Base-by-base conservation (phyloP, 2,113 vertebrate genomes). In the Crocuta crocuta region DNA sequence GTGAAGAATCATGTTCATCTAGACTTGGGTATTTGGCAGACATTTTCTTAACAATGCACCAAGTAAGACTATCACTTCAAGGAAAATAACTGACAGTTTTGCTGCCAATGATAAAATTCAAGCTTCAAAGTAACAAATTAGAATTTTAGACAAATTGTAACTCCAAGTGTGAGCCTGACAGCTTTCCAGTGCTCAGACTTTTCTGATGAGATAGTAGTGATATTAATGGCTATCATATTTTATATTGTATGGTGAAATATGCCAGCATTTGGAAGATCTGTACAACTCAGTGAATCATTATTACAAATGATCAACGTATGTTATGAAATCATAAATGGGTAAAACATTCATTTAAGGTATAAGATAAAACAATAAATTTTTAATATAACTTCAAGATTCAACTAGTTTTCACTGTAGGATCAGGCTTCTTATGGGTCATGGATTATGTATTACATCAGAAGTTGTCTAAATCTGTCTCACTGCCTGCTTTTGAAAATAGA, bases 141-240 rank as follows among this genome's bases (percentile, higher is more conserved):
- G 50, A 68, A 85, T 55, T 96, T 76, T 83, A 71, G 70, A 89
- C 92, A 82, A 68, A 78, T 7, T 88, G 43, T n/a, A 58, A 92
- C 50, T 92, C 58, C 12, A 73, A 81, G 17, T 19, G 1, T 19
- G 88, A 86, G 17, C 21, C 28, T 79, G 85, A 70, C 61, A 95
- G 74, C 4, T 89, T 85, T 78, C 48, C 61, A 83, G 55, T 39
- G 28, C 79, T 81, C 58, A 82, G 73, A n/a, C 48, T 76, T 81
- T 90, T 63, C 82, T 92, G 45, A 84, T 35, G 19, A 92, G 8
- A 78, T 55, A 65, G 26, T 81, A 97, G 35, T 50, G 55, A 89
- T 48, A 70, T 80, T 92, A 94, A 80, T 12, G 50, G 68, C 94
- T 53, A 81, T 11, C 35, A 79, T 48, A 55, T 35, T 78, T 90